Base-by-base conservation (phyloP, 1,140 invertebrate genomes). In the Scaptomyza pallida region DNA sequence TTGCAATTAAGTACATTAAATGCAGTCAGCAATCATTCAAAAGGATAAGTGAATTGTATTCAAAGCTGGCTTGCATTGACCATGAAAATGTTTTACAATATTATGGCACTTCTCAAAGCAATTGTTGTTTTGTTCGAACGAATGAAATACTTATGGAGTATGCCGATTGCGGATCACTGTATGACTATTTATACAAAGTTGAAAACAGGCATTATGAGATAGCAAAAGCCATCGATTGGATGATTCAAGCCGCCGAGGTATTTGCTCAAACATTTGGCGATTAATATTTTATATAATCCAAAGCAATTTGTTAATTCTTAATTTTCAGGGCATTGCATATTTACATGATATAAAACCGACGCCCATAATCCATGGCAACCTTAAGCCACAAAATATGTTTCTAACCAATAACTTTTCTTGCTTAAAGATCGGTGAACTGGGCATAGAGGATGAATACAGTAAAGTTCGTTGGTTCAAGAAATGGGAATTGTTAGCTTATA, bases 161-260 rank as follows among this genome's bases (percentile, higher is more conserved):
- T 17, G 47, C 59, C 3, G 47, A 50, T 12, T 41, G 59, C n/a
- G 59, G 59, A n/a, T 61, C 59, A 3, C 23, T 61, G 1, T 21
- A 41, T 5, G 4, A 19, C 1, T 23, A 13, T n/a, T 30, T 61
- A n/a, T 17, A 30, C 12, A 15, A 16, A 6, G 5, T 13, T 0
- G 15, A 19, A n/a, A 30, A 2, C 1, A 21, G 3, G 12, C 13
- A 4, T 9, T 48, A 61, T 43, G 15, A 10, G 5, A 50, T 2
- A 4, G 16, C 9, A 6, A n/a, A 33, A 6, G 50, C 50, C n/a
- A 6, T 63, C 5, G 15, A 63, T 9, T 54, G 50, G 50, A 63
- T 63, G 61, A 5, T 9, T 0, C 61, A 63, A 26, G 33, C 21
- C 37, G 50, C 61, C 6, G 5, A 15, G 37, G 60, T 52, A 59